Evolutionary conservation across 2,888 invertebrate species (phyloP).

Genomic region (Drosophila algonquin): DNA sequence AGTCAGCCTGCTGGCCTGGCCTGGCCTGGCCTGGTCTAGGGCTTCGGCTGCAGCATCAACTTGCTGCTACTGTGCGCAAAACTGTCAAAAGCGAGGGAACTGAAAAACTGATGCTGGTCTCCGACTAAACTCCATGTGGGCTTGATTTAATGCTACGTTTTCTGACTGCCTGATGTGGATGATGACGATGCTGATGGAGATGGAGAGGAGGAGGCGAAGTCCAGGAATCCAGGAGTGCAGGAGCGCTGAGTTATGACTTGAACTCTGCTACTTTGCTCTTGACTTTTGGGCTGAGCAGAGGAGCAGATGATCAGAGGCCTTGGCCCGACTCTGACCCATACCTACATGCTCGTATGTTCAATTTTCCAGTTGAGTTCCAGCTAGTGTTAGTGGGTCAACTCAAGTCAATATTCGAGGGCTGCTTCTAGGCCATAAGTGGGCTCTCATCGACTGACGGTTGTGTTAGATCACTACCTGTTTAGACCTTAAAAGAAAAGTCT

Average conservation of each 20-base stretch:
- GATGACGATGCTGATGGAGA: slow-evolving; percentile 17
- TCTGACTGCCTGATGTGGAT: slow-evolving; percentile 44
- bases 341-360: too few species aligned
- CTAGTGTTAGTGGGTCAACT: background rate
- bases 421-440: too few species aligned
- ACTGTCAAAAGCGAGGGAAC: slow-evolving; percentile 55
- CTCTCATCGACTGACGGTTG: too few species aligned
- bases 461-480: too few species aligned
- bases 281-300: slow-evolving; percentile 10
- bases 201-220: slow-evolving; percentile 1
- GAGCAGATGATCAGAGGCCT: background rate
- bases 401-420: background rate
- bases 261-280: slow-evolving; percentile 41
- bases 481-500: too few species aligned
- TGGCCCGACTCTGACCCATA: background rate
- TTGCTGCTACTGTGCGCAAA: slow-evolving; percentile 65
- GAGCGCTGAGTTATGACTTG: slow-evolving; percentile 46
- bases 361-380: too few species aligned
- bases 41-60: slow-evolving; percentile 37
- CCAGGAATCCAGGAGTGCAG: background rate
- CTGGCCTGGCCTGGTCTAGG: slow-evolving; percentile 25
- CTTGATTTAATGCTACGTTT: slow-evolving; percentile 71
- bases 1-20: slow-evolving; percentile 43
- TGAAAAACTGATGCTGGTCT: slow-evolving; percentile 53
- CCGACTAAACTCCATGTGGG: slow-evolving; percentile 58